Evolutionary conservation across 1,140 invertebrate species (phyloP), one percentile per base, ranked within the genome.

Genomic region (Trachymyrmex septentrionalis): DNA sequence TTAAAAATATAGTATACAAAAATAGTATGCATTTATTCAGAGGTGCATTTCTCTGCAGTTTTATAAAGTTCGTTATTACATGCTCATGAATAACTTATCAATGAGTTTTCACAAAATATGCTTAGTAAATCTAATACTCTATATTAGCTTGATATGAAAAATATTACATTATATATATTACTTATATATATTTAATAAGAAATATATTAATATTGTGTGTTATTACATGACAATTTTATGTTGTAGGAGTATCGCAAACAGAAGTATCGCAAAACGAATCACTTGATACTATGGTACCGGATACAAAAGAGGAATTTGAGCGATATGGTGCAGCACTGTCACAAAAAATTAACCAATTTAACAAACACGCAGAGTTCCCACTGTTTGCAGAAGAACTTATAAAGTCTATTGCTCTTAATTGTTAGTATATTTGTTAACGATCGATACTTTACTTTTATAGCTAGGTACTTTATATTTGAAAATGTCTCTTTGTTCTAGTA

Each of bases 291-390:
- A 96, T 97, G 93, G 95, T 96, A 87, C 97, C 98, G 16, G 96
- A 96, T 63, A 98, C 96, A 21, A 97, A 97, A 95, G 97, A 97
- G 92, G 98, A 99, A 93, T 98, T 98, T 93, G 96, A 97, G 66
- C 97, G 97, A 93, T 98, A 98, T 93, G 96, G 96, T 27, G 96
- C 97, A 77, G 95, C 96, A n/a, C 95, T 98, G 50, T 96, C 96
- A 59, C 96, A 96, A 92, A 98, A 98, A 95, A 96, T 98, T 50
- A 96, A 96, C 87, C 93, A 96, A 14, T 97, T 96, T 93, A 97
- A 97, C 89, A 96, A 97, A 91, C 97, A 96, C 85, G 95, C 96
- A 5, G 97, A 98, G 92, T 99, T 97, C 93, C 96, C 97, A 16
- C 94, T 93, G 59, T 98, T 99, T 92, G 96, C 97, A 61, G 98